These are phyloP conservation scores for Chrysocyon brachyurus DNA, from an alignment of 2,797 vertebrate species.

Conservation along the genomic window DNA sequence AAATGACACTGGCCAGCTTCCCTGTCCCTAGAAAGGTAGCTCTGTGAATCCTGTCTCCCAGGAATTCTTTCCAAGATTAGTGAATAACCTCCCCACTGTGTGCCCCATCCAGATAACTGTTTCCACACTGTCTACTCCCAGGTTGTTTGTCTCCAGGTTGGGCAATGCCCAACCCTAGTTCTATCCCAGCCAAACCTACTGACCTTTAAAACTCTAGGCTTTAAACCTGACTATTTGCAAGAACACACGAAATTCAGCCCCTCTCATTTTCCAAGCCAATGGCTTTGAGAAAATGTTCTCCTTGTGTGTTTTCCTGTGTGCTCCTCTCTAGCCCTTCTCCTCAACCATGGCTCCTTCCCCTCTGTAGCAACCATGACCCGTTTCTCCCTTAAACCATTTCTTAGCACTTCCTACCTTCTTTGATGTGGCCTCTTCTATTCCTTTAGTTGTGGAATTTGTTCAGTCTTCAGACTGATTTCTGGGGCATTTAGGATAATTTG, in stretches of 20 bases:
- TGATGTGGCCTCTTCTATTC: neutral
- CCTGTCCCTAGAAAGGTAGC: neutral
- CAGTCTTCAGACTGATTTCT: neutral
- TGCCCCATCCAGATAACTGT: neutral
- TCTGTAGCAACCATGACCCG: neutral
- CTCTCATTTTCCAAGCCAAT: neutral
- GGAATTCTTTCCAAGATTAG: neutral
- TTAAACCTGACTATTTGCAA: neutral
- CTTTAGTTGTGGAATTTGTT: neutral
- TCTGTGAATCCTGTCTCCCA: neutral
- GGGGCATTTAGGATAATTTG: neutral
- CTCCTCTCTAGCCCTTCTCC: neutral
- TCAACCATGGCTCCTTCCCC: neutral
- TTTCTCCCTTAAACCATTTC: neutral
- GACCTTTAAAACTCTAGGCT: neutral
- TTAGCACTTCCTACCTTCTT: neutral
- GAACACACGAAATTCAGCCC: neutral
- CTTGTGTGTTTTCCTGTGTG: neutral
- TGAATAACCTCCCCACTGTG: neutral
- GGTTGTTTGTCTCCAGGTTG: neutral
- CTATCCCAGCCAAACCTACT: neutral
- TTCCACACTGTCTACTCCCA: neutral
- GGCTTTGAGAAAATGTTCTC: neutral
- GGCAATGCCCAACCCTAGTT: neutral
- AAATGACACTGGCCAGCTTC: neutral